phyloP scores from a whole-genome alignment of 2,888 invertebrate species.

The Lasioglossum morio region DNA sequence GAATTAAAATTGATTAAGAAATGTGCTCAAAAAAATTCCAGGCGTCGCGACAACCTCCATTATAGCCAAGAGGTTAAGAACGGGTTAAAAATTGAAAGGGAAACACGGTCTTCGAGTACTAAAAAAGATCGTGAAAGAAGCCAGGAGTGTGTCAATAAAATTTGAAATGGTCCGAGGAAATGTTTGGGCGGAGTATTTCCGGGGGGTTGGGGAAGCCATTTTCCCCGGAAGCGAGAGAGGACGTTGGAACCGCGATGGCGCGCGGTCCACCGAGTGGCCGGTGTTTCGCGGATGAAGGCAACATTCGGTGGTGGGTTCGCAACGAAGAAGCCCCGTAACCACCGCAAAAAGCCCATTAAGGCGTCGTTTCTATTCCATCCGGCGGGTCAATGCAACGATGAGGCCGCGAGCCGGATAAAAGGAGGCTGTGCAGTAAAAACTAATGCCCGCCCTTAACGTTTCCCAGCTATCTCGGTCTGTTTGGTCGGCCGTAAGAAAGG shows the following conservation, averaged over 20 bases:
- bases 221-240: background rate
- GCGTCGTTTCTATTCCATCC: slow-evolving; percentile 57
- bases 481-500: slow-evolving; percentile 29
- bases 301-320: slow-evolving; percentile 12
- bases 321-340: slow-evolving; percentile 44
- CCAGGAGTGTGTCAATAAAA: slow-evolving; percentile 37
- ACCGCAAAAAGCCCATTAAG: slow-evolving; percentile 57
- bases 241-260: background rate
- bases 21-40: too few relatives aligned
- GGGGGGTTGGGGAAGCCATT: background rate
- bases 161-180: slow-evolving; percentile 19
- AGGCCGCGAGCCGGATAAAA: slow-evolving; percentile 33
- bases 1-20: too few relatives aligned
- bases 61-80: too few relatives aligned
- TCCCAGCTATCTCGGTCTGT: slow-evolving; percentile 42
- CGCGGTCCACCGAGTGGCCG: background rate
- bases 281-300: slow-evolving; percentile 3
- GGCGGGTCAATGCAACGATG: slow-evolving; percentile 35
- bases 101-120: background rate
- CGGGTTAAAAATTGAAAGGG: too few relatives aligned
- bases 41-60: too few relatives aligned
- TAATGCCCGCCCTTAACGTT: slow-evolving; percentile 56
- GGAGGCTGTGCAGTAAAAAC: slow-evolving; percentile 55
- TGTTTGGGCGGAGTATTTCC: slow-evolving; percentile 4
- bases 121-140: background rate